phyloP scores from a whole-genome alignment of 2,888 invertebrate species.

The Lithophane leautieri region DNA sequence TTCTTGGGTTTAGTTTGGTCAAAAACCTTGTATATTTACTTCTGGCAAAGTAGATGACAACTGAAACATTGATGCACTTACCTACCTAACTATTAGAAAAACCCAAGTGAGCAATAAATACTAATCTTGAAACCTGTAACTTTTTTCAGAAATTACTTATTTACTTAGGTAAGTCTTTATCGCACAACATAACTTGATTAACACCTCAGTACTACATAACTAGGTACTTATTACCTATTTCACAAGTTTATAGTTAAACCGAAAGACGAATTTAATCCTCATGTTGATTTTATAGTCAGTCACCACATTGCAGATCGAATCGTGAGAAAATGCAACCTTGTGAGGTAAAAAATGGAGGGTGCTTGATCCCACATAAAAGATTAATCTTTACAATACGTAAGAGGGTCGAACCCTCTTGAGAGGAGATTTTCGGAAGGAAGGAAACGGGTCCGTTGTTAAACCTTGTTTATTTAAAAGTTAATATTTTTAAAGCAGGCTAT shows the following conservation, averaged over 20 bases:
- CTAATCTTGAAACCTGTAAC: not conserved
- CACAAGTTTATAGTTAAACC: not conserved
- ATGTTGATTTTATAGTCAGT: not conserved
- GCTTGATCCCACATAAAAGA: conserved; percentile 61
- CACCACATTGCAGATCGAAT: conserved; percentile 21
- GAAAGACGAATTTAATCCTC: not conserved
- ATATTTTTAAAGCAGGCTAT: not conserved
- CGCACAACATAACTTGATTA: no score
- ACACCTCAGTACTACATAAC: not conserved
- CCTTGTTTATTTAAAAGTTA: not conserved
- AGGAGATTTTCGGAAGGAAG: conserved; percentile 71
- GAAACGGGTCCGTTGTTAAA: conserved; percentile 72
- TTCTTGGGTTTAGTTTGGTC: not conserved
- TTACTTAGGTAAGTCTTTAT: not conserved
- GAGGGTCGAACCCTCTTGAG: conserved; percentile 65
- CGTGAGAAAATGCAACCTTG: conserved; percentile 62
- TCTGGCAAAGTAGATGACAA: no score
- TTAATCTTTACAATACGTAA: conserved; percentile 60
- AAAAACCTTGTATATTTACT: not conserved
- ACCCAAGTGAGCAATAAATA: not conserved
- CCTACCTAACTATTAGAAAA: not conserved
- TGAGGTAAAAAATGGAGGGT: conserved; percentile 62
- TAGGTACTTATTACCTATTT: not conserved
- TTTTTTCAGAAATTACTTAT: not conserved
- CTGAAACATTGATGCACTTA: not conserved